A percentile compares a stretch with the other conserved stretches of the same genome.
These are phyloP conservation scores for Allolobophora icterica DNA, from an alignment of 2,888 invertebrate species.

Conservation along the genomic window DNA sequence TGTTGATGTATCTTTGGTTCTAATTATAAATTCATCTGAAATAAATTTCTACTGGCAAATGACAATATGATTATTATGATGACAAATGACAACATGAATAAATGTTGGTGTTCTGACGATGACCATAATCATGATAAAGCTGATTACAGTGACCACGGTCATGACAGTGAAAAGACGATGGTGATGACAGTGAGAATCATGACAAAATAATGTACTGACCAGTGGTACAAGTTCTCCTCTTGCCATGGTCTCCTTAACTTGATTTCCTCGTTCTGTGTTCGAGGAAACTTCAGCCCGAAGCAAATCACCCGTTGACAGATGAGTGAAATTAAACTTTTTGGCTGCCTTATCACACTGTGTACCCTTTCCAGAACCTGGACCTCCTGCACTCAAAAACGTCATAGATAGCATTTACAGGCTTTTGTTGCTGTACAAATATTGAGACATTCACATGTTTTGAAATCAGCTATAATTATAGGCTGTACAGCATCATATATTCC, in stretches of 20 bases:
- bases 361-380: conserved; percentile 94
- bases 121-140: neutral
- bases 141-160: neutral
- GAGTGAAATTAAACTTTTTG: conserved; percentile 89
- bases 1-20: no score
- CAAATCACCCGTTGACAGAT: conserved; percentile 85
- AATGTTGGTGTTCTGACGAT: neutral
- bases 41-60: no score
- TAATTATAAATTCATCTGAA: no score
- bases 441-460: no score
- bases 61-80: no score
- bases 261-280: conserved; percentile 84
- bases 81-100: neutral
- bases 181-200: neutral
- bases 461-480: no score
- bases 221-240: conserved; percentile 84
- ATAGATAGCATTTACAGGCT: no score
- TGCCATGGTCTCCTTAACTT: conserved; percentile 85
- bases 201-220: conserved; percentile 55
- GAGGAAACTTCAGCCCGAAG: conserved; percentile 85
- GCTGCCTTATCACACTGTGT: conserved; percentile 93
- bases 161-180: neutral
- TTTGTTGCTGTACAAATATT: no score
- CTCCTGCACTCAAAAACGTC: conserved; percentile 70
- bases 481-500: no score